Conservation (phyloP, 1,140 invertebrate species). For the Epicauta chinensis region DNA sequence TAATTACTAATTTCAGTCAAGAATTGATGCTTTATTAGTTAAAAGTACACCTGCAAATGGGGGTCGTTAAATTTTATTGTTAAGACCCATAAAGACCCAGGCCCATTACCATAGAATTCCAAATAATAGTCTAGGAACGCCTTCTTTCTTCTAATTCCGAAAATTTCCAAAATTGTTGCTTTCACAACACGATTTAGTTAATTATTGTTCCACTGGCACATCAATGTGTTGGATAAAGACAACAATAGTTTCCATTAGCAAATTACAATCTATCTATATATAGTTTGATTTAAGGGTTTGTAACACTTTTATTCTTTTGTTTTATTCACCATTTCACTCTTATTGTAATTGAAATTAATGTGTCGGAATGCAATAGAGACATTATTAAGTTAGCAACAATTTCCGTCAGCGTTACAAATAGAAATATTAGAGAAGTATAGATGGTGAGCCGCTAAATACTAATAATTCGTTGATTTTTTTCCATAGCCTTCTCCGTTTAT, state of each 20-base stretch:
- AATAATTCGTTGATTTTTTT: slow-evolving; percentile 20
- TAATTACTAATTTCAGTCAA: not conserved
- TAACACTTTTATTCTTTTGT: not conserved
- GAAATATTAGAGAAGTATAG: slow-evolving; percentile 8
- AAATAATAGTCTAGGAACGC: too few species aligned
- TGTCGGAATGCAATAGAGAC: not conserved
- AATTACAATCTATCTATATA: slow-evolving; percentile 15
- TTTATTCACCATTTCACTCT: too few species aligned
- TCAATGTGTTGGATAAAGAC: slow-evolving; percentile 1
- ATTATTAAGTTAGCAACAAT: slow-evolving; percentile 19
- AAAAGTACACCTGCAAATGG: slow-evolving; percentile 5
- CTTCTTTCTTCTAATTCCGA: too few species aligned
- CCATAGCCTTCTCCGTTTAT: not conserved
- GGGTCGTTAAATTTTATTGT: slow-evolving; percentile 20
- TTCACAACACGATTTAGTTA: too few species aligned
- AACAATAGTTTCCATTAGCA: slow-evolving; percentile 19
- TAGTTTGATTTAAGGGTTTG: slow-evolving; percentile 20
- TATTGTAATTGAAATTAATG: too few species aligned
- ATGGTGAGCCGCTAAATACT: slow-evolving; percentile 18
- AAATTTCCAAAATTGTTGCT: too few species aligned
- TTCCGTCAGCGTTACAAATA: slow-evolving; percentile 3
- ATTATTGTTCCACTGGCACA: too few species aligned
- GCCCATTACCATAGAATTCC: too few species aligned
- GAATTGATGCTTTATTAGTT: too few species aligned
- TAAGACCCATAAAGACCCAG: not conserved